These are phyloP conservation scores for Gila robusta DNA, from an alignment of 2,797 vertebrate genomes.

Conservation along the genomic window DNA sequence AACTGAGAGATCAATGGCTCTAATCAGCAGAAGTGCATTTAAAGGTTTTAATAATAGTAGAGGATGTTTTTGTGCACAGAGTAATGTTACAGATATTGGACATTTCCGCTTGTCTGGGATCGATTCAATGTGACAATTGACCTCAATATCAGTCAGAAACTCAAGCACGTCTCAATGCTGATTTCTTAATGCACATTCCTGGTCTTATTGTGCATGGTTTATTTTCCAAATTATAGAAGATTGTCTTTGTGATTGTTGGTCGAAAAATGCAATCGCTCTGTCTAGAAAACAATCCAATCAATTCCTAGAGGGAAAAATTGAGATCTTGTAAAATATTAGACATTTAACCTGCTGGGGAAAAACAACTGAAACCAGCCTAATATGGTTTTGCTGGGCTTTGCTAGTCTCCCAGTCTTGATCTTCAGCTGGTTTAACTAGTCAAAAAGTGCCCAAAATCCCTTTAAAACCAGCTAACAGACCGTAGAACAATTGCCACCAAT, in stretches of 20 bases:
- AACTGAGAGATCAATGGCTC: constrained; percentile 16
- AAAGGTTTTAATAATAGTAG: constrained; percentile 11
- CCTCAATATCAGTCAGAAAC: constrained; percentile 26
- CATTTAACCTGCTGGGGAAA: background rate
- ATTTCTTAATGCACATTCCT: background rate
- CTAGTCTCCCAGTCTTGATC: background rate
- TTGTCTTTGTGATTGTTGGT: background rate
- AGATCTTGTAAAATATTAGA: background rate
- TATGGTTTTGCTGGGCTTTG: background rate
- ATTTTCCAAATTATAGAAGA: background rate
- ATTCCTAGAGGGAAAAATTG: background rate
- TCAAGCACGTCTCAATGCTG: background rate
- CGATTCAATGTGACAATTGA: background rate
- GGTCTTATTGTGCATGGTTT: background rate
- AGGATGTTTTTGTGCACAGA: background rate
- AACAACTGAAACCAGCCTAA: background rate
- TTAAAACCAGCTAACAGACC: background rate
- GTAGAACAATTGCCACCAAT: background rate
- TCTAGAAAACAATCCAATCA: background rate
- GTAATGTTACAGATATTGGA: background rate
- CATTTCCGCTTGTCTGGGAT: background rate
- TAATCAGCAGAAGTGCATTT: constrained; percentile 10
- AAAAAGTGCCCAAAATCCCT: background rate
- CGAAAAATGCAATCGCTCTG: background rate
- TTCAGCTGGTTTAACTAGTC: background rate